Evolutionary conservation across 1,140 invertebrate genomes (phyloP).

Genomic region (Branchinecta lynchi): DNA sequence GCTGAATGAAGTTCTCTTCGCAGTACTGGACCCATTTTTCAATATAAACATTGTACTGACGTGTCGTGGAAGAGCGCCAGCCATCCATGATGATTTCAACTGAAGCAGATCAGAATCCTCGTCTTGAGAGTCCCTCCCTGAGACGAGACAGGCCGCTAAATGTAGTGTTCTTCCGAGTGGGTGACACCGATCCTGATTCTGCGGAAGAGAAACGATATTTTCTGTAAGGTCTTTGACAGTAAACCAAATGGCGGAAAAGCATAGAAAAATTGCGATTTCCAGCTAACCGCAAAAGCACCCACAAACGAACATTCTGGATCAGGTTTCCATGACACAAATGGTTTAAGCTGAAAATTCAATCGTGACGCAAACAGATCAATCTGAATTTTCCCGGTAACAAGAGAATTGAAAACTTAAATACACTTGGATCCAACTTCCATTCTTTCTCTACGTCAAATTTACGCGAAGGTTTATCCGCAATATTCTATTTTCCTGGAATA

Average conservation of each 20-base stretch:
- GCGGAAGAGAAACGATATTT: conserved; percentile 1
- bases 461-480: background rate
- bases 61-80: background rate
- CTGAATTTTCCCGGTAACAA: background rate
- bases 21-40: background rate
- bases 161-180: background rate
- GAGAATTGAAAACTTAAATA: background rate
- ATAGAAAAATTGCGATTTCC: background rate
- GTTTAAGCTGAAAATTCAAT: background rate
- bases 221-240: background rate
- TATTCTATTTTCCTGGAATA: background rate
- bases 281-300: background rate
- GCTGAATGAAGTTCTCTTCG: background rate
- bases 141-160: background rate
- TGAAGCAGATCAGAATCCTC: background rate
- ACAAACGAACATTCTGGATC: conserved; percentile 1
- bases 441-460: conserved; percentile 1
- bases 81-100: conserved; percentile 6
- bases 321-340: background rate
- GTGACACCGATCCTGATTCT: background rate
- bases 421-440: conserved; percentile 3
- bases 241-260: too few relatives aligned
- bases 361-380: background rate
- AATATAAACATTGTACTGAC: background rate
- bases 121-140: background rate